A percentile compares a stretch with the other conserved stretches of the same genome.
phyloP scores from a whole-genome alignment of 92 coral and sea anemone genomes.

The Zoanthus gigantus region DNA sequence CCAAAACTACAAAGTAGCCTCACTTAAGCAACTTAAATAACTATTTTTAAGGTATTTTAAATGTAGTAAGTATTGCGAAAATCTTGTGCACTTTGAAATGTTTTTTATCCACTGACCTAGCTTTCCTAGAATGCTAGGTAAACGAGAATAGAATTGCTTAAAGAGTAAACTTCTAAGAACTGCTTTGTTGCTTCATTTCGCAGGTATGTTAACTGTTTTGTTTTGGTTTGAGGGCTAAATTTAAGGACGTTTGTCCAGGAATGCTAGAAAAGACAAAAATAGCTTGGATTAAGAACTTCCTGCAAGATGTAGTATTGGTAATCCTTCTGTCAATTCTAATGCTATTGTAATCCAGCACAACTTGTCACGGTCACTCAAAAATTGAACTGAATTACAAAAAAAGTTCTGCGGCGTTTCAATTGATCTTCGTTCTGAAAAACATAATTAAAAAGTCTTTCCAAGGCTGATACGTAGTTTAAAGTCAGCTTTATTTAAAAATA shows the following conservation, averaged over 20 bases:
- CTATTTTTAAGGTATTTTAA: too few relatives aligned
- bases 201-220: not conserved
- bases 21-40: too few relatives aligned
- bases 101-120: too few relatives aligned
- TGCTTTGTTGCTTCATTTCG: too few relatives aligned
- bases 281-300: constrained; percentile 49
- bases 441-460: not conserved
- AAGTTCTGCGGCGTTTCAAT: not conserved
- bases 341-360: constrained; percentile 68
- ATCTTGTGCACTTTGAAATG: not conserved
- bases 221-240: not conserved
- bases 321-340: constrained; percentile 64
- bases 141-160: not conserved
- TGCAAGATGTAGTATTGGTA: constrained; percentile 54
- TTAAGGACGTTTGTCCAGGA: constrained; percentile 9
- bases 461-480: not conserved
- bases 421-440: not conserved
- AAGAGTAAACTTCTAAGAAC: too few relatives aligned
- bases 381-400: constrained; percentile 12
- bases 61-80: too few relatives aligned
- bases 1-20: too few relatives aligned
- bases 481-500: not conserved
- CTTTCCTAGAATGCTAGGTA: not conserved
- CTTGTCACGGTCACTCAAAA: constrained; percentile 27
- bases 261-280: constrained; percentile 18